Conservation (phyloP, 2,888 invertebrate species). For the Lordiphosa andalusiaca region DNA sequence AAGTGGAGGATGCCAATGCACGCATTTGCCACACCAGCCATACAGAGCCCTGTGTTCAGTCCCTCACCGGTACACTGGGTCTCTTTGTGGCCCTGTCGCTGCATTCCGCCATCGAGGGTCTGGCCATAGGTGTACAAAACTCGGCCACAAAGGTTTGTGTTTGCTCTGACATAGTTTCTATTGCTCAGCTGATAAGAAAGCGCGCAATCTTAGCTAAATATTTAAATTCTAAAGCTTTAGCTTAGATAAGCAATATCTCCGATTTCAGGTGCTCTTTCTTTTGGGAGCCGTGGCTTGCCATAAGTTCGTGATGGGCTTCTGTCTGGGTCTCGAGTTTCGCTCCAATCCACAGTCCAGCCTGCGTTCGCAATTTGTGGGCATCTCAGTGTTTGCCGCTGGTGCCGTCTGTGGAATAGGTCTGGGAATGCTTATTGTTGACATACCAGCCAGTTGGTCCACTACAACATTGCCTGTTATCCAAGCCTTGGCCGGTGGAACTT, state of each 20-base stretch:
- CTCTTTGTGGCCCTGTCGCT: constrained; percentile 87
- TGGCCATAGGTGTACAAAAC: constrained; percentile 89
- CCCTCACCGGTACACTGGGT: constrained; percentile 84
- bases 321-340: constrained; percentile 88
- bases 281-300: constrained; percentile 88
- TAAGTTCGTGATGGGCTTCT: constrained; percentile 91
- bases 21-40: constrained; percentile 85
- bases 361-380: constrained; percentile 82
- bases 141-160: constrained; percentile 83
- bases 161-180: constrained; percentile 24
- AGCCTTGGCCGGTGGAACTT: constrained; percentile 88
- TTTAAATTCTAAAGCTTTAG: constrained; percentile 27
- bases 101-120: constrained; percentile 89
- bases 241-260: constrained; percentile 40
- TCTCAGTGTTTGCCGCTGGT: constrained; percentile 85
- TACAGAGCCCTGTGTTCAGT: constrained; percentile 84
- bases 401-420: constrained; percentile 85
- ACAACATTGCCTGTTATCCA: constrained; percentile 83
- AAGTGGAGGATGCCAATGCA: constrained; percentile 74
- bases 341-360: constrained; percentile 80
- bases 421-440: constrained; percentile 84
- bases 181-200: constrained; percentile 10
- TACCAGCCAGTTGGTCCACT: constrained; percentile 81
- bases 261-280: constrained; percentile 83
- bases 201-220: constrained; percentile 49